phyloP scores from a whole-genome alignment of 2,888 invertebrate genomes.

The Troides helena region DNA sequence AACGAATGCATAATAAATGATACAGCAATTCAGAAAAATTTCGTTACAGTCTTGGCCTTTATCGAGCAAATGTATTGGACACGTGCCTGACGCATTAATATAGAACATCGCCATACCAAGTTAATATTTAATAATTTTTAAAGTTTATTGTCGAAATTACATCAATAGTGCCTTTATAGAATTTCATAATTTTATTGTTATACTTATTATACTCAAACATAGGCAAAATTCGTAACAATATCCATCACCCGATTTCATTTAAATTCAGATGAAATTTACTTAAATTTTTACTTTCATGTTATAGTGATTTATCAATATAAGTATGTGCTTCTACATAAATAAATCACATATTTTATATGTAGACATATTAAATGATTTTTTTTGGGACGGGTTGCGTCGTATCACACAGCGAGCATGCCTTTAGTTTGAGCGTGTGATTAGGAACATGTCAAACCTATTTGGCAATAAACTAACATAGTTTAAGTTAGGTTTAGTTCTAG shows the following conservation, averaged over 20 bases:
- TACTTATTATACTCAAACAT: too few species aligned
- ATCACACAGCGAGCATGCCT: slow-evolving; percentile 64
- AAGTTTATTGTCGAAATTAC: background rate
- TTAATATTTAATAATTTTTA: background rate
- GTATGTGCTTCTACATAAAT: background rate
- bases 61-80: background rate
- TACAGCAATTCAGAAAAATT: slow-evolving; percentile 5
- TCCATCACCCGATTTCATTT: background rate
- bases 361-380: background rate
- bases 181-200: background rate
- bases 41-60: slow-evolving; percentile 9
- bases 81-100: background rate
- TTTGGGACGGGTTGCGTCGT: slow-evolving; percentile 51
- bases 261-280: background rate
- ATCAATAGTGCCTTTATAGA: background rate
- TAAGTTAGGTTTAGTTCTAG: slow-evolving; percentile 64
- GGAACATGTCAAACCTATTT: slow-evolving; percentile 67
- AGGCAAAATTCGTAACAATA: background rate
- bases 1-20: slow-evolving; percentile 21
- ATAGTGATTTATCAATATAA: background rate
- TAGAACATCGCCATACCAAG: background rate
- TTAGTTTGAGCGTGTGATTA: slow-evolving; percentile 67
- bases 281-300: background rate
- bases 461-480: slow-evolving; percentile 73
- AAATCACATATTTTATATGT: background rate